Percentiles rank a stretch among this genome's conserved stretches.
These are phyloP conservation scores for Caenorhabditis sinica DNA, from an alignment of 2,888 invertebrate genomes.

Conservation along the genomic window DNA sequence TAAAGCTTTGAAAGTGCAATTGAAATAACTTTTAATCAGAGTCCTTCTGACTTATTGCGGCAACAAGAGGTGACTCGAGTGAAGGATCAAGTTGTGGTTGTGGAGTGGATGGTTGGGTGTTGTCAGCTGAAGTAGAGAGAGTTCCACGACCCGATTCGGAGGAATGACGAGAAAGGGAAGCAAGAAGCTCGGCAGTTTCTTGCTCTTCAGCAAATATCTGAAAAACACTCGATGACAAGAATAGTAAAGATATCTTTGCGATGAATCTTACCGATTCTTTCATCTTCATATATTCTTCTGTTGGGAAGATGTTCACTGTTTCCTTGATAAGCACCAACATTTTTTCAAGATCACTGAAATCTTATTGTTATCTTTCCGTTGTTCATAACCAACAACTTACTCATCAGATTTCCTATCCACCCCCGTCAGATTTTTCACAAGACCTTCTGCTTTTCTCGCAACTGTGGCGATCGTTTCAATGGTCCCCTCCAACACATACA, in stretches of 20 bases:
- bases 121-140: conserved; percentile 39
- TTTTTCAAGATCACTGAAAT: conserved; percentile 45
- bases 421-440: conserved; percentile 29
- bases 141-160: conserved; percentile 64
- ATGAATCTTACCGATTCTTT: conserved; percentile 44
- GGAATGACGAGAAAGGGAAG: conserved; percentile 57
- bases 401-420: conserved; percentile 28
- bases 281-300: conserved; percentile 32
- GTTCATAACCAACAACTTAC: conserved; percentile 35
- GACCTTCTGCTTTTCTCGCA: conserved; percentile 32
- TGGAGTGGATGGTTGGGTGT: conserved; percentile 54
- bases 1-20: background rate
- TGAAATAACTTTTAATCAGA: background rate
- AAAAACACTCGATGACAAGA: conserved; percentile 1
- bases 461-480: conserved; percentile 39
- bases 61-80: conserved; percentile 40
- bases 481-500: conserved; percentile 57
- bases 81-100: conserved; percentile 49
- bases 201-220: conserved; percentile 61
- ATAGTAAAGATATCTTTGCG: background rate
- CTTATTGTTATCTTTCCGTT: background rate
- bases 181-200: conserved; percentile 51
- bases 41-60: conserved; percentile 9
- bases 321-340: conserved; percentile 37
- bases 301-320: conserved; percentile 44